Evolutionary conservation across 2,797 vertebrate genomes (phyloP).

Genomic region (Oryzias sinensis): DNA sequence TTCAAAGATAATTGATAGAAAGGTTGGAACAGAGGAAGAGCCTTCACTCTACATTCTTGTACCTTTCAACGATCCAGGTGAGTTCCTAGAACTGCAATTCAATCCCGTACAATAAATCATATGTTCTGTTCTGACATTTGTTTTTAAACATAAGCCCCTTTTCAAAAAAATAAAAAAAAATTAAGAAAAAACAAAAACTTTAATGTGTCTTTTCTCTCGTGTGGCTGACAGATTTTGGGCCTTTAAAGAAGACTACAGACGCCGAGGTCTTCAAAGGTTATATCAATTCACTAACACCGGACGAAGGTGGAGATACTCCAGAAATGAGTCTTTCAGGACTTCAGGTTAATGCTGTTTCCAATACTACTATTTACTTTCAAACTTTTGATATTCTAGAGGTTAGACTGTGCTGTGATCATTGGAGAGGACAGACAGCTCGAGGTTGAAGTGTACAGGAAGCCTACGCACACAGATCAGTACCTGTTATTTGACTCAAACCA

Average conservation of each 20-base stretch:
- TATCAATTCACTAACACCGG: constrained; percentile 53
- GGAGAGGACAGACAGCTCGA: too few relatives aligned
- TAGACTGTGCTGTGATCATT: too few relatives aligned
- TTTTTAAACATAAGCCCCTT: too few relatives aligned
- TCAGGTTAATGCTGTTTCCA: constrained; percentile 32
- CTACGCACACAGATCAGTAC: too few relatives aligned
- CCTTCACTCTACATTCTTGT: constrained; percentile 56
- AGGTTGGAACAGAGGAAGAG: too few relatives aligned
- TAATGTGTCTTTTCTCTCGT: not conserved
- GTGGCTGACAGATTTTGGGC: constrained; percentile 46
- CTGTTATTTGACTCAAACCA: too few relatives aligned
- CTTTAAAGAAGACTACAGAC: constrained; percentile 59
- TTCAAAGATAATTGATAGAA: too few relatives aligned
- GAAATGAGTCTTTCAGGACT: constrained; percentile 36
- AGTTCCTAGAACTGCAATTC: not conserved
- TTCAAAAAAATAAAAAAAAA: too few relatives aligned
- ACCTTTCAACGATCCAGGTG: constrained; percentile 63
- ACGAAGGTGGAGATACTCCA: constrained; percentile 54
- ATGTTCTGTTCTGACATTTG: too few relatives aligned
- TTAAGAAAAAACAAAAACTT: not conserved
- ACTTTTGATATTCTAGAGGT: not conserved
- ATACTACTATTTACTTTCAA: not conserved
- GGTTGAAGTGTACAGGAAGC: too few relatives aligned
- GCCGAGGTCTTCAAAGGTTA: constrained; percentile 57
- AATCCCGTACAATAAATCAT: too few relatives aligned